Evolutionary conservation across 2,113 vertebrate species (phyloP).

Genomic region (Orientallactaga bullata): DNA sequence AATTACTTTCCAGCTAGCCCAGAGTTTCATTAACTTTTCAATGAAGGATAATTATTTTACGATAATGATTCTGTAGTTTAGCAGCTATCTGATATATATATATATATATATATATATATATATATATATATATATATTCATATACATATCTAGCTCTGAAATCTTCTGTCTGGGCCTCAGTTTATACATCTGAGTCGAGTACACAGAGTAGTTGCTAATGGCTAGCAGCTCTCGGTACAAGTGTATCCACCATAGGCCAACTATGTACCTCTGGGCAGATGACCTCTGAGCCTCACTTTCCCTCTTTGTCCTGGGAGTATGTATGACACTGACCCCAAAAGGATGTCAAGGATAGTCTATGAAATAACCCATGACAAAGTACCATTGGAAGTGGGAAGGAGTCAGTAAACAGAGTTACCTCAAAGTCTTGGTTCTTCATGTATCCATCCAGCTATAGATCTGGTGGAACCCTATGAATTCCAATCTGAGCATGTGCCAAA

Average conservation of each 20-base stretch:
- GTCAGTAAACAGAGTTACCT: neutral
- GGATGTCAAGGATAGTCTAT: neutral
- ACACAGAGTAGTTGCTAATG: neutral
- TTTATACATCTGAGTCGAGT: neutral
- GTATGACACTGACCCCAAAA: neutral
- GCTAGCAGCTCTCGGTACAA: neutral
- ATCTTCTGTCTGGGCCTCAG: neutral
- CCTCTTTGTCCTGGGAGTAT: conserved; percentile 5
- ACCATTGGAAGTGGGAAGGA: neutral
- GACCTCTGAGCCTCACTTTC: neutral
- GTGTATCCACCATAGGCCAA: neutral
- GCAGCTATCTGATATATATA: neutral
- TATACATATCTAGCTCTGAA: conserved; percentile 13
- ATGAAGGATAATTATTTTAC: conserved; percentile 65
- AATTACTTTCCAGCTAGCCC: conserved; percentile 46
- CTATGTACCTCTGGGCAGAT: neutral
- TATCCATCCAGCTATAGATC: neutral
- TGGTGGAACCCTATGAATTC: neutral
- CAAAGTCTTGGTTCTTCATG: conserved; percentile 1
- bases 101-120: neutral
- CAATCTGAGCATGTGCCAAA: conserved; percentile 8
- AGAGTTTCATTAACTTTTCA: conserved; percentile 69
- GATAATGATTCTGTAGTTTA: conserved; percentile 12
- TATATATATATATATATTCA: neutral
- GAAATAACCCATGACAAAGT: neutral